These are phyloP conservation scores for Ciconia nigra DNA, from an alignment of 2,797 vertebrate genomes.

Conservation along the genomic window DNA sequence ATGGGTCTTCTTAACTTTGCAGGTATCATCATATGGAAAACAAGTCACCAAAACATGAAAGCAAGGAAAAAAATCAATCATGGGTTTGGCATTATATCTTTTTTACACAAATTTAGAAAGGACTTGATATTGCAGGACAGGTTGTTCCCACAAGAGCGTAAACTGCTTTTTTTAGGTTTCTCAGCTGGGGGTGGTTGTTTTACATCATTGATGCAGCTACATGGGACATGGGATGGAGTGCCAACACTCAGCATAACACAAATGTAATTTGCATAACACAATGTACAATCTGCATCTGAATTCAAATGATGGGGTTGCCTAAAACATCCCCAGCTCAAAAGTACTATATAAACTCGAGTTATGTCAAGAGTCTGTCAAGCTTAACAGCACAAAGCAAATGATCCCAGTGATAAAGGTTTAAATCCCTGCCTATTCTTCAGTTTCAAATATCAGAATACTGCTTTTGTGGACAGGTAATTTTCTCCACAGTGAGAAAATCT, in stretches of 20 bases:
- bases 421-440: neutral
- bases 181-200: neutral
- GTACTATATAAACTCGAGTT: neutral
- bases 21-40: neutral
- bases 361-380: neutral
- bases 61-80: neutral
- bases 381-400: neutral
- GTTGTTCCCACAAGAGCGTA: neutral
- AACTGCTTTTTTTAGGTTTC: neutral
- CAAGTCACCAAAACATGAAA: neutral
- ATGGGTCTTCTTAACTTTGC: neutral
- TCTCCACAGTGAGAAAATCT: neutral
- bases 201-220: neutral
- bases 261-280: neutral
- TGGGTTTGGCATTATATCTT: neutral
- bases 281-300: neutral
- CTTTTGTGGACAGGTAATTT: neutral
- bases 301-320: neutral
- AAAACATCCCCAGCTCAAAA: neutral
- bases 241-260: neutral
- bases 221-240: too few relatives aligned
- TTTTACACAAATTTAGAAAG: neutral
- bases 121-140: neutral
- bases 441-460: neutral
- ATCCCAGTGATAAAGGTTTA: neutral